Conservation (phyloP, 1,140 invertebrate genomes). For the Prorops nasuta region DNA sequence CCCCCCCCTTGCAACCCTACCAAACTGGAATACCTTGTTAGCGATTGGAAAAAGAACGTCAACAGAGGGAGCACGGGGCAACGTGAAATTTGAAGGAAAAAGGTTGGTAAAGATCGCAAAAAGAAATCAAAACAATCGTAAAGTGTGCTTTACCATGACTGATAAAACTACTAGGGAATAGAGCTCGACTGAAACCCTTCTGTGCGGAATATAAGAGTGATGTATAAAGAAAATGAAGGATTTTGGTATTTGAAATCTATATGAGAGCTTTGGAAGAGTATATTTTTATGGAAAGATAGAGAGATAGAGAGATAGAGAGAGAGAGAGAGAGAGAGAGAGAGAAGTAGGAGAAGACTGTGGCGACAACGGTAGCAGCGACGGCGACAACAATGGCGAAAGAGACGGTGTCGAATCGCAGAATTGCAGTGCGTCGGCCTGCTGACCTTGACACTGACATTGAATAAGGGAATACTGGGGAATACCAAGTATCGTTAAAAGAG, state of each 20-base stretch:
- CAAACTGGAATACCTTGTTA: too few species aligned
- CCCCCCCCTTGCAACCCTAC: not conserved
- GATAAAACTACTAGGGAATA: too few species aligned
- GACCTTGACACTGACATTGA: slow-evolving; percentile 58
- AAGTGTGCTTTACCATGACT: too few species aligned
- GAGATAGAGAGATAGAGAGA: not conserved
- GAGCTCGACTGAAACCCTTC: too few species aligned
- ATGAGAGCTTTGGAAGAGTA: too few species aligned
- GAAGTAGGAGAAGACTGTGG: not conserved
- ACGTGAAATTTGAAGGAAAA: too few species aligned
- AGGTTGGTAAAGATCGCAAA: too few species aligned
- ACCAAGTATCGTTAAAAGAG: too few species aligned
- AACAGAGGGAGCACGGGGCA: slow-evolving; percentile 1
- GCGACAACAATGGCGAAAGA: slow-evolving; percentile 4
- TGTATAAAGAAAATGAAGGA: too few species aligned
- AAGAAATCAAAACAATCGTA: too few species aligned
- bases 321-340: not conserved
- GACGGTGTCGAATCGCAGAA: not conserved
- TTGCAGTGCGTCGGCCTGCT: slow-evolving; percentile 46
- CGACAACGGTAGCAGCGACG: not conserved
- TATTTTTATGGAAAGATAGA: slow-evolving; percentile 4
- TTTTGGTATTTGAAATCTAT: too few species aligned
- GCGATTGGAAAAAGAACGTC: not conserved
- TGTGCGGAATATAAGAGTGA: too few species aligned
- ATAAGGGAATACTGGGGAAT: slow-evolving; percentile 22